A percentile compares a stretch with the other conserved stretches of the same genome.
Conservation (phyloP, 2,113 vertebrate genomes). For the Promerops cafer region DNA sequence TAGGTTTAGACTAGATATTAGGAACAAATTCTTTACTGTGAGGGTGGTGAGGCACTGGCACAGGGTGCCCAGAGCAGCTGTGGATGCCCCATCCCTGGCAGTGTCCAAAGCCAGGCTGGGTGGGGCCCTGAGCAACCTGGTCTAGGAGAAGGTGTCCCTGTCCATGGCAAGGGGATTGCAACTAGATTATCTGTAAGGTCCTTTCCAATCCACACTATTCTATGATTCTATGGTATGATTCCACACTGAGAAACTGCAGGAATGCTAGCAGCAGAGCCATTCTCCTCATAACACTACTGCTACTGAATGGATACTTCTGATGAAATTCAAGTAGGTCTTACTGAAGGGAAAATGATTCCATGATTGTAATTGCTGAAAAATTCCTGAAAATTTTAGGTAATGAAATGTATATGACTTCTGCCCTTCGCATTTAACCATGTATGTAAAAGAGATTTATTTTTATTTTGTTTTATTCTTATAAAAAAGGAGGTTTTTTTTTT, state of each 20-base stretch:
- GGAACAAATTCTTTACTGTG: not conserved
- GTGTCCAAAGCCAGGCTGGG: not conserved
- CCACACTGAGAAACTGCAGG: not conserved
- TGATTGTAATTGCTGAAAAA: not conserved
- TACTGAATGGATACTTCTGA: not conserved
- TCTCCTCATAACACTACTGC: not conserved
- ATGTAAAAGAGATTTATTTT: not conserved
- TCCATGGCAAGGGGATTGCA: not conserved
- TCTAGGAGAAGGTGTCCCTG: accelerated
- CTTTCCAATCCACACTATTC: not conserved
- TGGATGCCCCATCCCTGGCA: accelerated
- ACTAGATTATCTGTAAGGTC: not conserved
- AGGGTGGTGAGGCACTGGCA: not conserved
- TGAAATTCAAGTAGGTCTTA: not conserved
- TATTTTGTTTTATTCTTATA: not conserved
- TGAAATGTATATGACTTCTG: not conserved
- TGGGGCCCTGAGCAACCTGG: not conserved
- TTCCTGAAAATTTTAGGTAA: not conserved
- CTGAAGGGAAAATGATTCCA: not conserved
- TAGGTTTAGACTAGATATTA: not conserved
- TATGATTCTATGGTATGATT: not conserved
- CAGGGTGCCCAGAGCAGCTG: not conserved
- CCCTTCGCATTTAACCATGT: not conserved
- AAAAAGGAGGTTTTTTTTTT: not conserved
- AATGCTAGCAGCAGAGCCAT: accelerated